Evolutionary conservation across 2,888 invertebrate genomes (phyloP).

Genomic region (Caenorhabditis wallacei): DNA sequence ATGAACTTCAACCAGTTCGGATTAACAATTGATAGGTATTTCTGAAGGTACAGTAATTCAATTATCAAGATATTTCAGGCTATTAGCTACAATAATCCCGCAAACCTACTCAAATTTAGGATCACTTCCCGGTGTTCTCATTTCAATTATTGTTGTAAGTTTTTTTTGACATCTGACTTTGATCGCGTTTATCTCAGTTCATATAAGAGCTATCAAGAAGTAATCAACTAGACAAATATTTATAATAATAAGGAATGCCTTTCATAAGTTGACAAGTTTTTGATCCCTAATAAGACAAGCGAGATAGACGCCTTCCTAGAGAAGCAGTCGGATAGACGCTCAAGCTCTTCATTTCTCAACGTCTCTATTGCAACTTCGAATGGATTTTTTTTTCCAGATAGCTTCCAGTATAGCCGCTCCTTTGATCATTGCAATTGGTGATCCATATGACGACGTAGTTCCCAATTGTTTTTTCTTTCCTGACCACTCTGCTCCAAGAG

Average conservation of each 20-base stretch:
- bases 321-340: too few relatives aligned
- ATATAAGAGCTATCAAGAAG: too few relatives aligned
- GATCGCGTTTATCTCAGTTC: too few relatives aligned
- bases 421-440: conserved; percentile 52
- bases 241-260: too few relatives aligned
- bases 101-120: conserved; percentile 42
- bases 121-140: conserved; percentile 34
- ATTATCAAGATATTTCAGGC: background rate
- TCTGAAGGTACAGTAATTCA: background rate
- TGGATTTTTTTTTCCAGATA: conserved; percentile 29
- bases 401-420: conserved; percentile 41
- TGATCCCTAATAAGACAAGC: too few relatives aligned
- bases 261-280: too few relatives aligned
- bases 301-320: too few relatives aligned
- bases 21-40: conserved; percentile 49
- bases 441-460: conserved; percentile 55
- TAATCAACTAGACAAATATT: too few relatives aligned
- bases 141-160: conserved; percentile 53
- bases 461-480: conserved; percentile 66
- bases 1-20: conserved; percentile 61
- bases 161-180: background rate
- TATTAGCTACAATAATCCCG: conserved; percentile 44
- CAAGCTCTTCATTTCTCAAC: too few relatives aligned
- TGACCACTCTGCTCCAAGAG: conserved; percentile 42
- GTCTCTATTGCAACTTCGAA: background rate